Evolutionary conservation across 2,113 vertebrate species (phyloP).

Genomic region (Syngnathoides biaculeatus): DNA sequence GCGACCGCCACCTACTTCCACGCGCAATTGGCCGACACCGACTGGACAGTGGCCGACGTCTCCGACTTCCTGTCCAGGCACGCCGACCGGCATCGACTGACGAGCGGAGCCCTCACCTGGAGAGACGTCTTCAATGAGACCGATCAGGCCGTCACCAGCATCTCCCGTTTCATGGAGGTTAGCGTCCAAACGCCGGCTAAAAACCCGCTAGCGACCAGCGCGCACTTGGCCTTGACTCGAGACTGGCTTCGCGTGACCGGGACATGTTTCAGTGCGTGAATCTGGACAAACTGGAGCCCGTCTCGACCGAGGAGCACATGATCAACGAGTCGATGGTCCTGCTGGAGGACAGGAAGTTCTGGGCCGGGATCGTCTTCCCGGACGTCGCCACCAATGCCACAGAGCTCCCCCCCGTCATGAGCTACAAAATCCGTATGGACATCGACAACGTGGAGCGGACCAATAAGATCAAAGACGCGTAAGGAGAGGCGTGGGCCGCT

Average conservation of each 20-base stretch:
- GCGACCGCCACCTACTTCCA: constrained; percentile 73
- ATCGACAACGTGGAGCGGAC: constrained; percentile 98
- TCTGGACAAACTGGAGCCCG: constrained; percentile 89
- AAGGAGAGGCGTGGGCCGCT: constrained; percentile 28
- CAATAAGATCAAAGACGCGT: constrained; percentile 99
- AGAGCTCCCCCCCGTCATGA: constrained; percentile 81
- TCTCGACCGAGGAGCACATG: constrained; percentile 82
- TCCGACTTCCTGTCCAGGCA: constrained; percentile 80
- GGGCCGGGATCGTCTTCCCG: constrained; percentile 91
- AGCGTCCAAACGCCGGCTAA: background rate
- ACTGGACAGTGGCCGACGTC: constrained; percentile 83
- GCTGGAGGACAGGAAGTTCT: constrained; percentile 90
- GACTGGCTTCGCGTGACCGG: background rate
- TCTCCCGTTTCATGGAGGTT: constrained; percentile 96
- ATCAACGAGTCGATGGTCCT: constrained; percentile 86
- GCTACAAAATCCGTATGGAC: constrained; percentile 98
- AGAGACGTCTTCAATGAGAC: constrained; percentile 92
- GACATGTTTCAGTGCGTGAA: constrained; percentile 83
- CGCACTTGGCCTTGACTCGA: too few relatives aligned
- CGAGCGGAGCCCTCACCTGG: constrained; percentile 81
- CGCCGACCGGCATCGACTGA: constrained; percentile 57
- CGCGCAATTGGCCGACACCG: constrained; percentile 69
- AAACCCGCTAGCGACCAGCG: too few relatives aligned
- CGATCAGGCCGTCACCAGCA: constrained; percentile 82
- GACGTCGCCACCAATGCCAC: constrained; percentile 73